phyloP scores from a whole-genome alignment of 2,113 vertebrate species.

The Erpornis zantholeuca region DNA sequence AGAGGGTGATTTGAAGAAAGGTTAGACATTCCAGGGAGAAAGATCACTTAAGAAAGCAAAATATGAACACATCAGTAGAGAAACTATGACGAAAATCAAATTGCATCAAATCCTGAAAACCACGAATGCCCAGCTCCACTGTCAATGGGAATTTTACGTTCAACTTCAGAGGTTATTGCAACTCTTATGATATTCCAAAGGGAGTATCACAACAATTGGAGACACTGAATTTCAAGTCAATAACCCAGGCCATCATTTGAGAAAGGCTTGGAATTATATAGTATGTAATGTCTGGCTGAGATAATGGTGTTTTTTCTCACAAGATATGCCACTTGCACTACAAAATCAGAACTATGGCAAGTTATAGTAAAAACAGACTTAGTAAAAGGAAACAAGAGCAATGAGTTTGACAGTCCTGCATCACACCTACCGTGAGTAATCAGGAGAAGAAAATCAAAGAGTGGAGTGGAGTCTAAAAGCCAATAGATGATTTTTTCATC shows the following conservation, averaged over 20 bases:
- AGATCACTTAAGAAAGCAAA: background rate
- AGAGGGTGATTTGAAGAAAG: background rate
- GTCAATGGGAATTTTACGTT: background rate
- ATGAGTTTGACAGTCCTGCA: background rate
- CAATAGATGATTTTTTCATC: background rate
- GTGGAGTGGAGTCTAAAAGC: background rate
- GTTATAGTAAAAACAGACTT: background rate
- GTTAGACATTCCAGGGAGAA: background rate
- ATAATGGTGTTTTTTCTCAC: background rate
- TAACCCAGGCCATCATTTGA: background rate
- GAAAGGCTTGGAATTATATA: background rate
- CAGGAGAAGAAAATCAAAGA: background rate
- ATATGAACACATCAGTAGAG: background rate
- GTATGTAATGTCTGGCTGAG: background rate
- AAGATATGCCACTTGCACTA: background rate
- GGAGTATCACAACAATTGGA: rapidly evolving
- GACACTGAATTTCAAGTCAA: background rate
- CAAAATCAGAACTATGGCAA: background rate
- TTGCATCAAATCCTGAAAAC: background rate
- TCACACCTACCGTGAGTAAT: background rate
- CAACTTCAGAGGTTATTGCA: background rate
- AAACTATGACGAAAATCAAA: background rate
- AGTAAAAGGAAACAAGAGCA: background rate
- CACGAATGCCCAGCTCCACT: background rate
- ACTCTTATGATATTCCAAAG: background rate